Evolutionary conservation across 2,888 invertebrate species (phyloP), one percentile per base, ranked within the genome.

Genomic region (Athalia circularis): DNA sequence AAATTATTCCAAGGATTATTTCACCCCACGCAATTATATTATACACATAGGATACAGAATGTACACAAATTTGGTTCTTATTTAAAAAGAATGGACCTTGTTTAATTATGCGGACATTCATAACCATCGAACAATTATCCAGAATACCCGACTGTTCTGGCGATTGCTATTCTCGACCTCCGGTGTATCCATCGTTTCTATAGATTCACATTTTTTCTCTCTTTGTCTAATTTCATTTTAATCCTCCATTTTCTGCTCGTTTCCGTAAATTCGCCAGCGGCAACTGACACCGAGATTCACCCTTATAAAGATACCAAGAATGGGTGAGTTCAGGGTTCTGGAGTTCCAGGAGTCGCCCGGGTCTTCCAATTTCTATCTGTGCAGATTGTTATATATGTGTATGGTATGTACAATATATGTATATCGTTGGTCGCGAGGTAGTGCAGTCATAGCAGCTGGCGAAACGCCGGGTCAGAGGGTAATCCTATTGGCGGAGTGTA

Each of bases 381-480:
- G 65, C 45, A 47, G 65, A 64, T n/a, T 43, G 64, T 47, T 45
- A 52, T 15, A 15, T 67, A 15, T 13, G 8, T 29, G 68, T 65
- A 65, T 8, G 7, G 5, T 15, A 50, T 5, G 3, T 2, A 7
- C 1, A 59, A 4, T 11, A 11, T 43, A 8, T 45, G 76, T 11
- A 48, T 15, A 52, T 50, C 13, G 76, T 48, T 15, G 59, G 6
- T 77, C n/a, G 48, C 79, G 79, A 29, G 81, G 83, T 83, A 83
- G 84, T 84, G 83, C 86, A 85, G 86, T 88, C 86, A 85, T 29
- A 29, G 86, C 86, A 87, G 88, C 88, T 88, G 87, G 86, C 87
- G 89, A 89, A 90, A 90, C 88, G 89, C 86, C 90, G 90, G 87
- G 88, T 90, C 90, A 90, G 90, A 90, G 88, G 89, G 89, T 90